Evolutionary conservation across 2,888 invertebrate species (phyloP).

Genomic region (Abrostola triplasia): DNA sequence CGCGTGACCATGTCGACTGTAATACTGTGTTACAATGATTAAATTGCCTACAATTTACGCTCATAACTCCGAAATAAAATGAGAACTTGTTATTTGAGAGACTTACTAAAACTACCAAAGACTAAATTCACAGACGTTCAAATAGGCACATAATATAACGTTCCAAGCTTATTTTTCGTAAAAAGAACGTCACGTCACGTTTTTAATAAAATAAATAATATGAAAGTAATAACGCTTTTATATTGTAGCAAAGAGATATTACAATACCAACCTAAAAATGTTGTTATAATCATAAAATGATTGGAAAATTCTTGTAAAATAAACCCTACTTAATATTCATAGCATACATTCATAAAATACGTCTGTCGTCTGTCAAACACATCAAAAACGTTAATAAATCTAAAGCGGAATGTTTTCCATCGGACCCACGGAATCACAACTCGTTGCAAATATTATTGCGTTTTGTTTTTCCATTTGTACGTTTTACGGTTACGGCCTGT

Average conservation of each 20-base stretch:
- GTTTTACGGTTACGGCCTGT: slow-evolving; percentile 66
- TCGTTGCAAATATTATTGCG: slow-evolving; percentile 69
- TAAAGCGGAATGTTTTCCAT: slow-evolving; percentile 57
- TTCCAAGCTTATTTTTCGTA: too few relatives aligned
- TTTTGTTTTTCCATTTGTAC: slow-evolving; percentile 72
- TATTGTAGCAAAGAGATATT: background rate
- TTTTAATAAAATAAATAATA: too few relatives aligned
- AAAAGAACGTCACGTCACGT: too few relatives aligned
- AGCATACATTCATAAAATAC: slow-evolving; percentile 3
- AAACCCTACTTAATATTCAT: slow-evolving; percentile 2
- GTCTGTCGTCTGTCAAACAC: background rate
- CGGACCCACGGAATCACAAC: slow-evolving; percentile 63
- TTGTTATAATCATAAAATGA: background rate
- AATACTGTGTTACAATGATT: slow-evolving; percentile 10
- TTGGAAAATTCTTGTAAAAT: background rate
- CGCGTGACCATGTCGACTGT: slow-evolving; percentile 9
- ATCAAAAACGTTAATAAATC: slow-evolving; percentile 52
- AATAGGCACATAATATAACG: background rate
- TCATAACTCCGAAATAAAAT: slow-evolving; percentile 1
- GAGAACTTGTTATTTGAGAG: background rate
- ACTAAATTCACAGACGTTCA: background rate
- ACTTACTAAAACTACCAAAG: background rate
- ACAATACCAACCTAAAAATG: background rate
- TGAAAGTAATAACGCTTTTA: too few relatives aligned
- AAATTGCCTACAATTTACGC: slow-evolving; percentile 10